Evolutionary conservation across 2,797 vertebrate genomes (phyloP), one percentile per base, ranked within the genome.

Genomic region (Thamnophis elegans): DNA sequence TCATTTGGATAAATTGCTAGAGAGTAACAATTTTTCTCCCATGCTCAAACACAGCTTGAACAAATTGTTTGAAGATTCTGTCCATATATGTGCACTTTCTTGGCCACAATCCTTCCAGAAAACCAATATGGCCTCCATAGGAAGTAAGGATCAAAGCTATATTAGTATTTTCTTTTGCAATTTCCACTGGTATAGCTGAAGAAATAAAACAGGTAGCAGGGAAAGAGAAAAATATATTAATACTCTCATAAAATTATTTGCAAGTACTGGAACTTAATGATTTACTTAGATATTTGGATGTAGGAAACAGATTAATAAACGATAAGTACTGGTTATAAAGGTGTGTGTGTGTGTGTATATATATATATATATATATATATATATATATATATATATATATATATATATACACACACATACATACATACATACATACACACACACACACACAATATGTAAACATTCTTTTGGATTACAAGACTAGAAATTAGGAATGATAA

Each of bases 51-150:
- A 99, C 96, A 7, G 99, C 99, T 96, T 98, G 98, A n/a, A 98
- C 97, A 94, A 99, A 99, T 97, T 99, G 99, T 96, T 98, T 99
- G 98, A 99, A 99, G 97, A 99, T 98, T 92, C 99, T 98, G 97
- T 99, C 99, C 99, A 99, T 99, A 97, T 99, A 99, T 89, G 99
- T 99, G 97, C 98, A 99, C 93, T 98, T 98, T 89, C 99, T 98
- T 36, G 99, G 99, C 99, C 99, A 99, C 94, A 99, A 96, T 91
- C 99, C 99, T 96, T 99, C 99, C 94, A 99, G 98, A 97, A 99
- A 99, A 95, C 99, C 99, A 95, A 99, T 99, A 93, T 99, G 99
- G 97, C 99, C 99, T 28, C 99, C 99, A 0, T 98, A 98, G 26
- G 98, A 98, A 93, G 99, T 99, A 93, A 99, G 99, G 92, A 99